These are phyloP conservation scores for Lagria hirta DNA, from an alignment of 2,888 invertebrate genomes.

Conservation along the genomic window DNA sequence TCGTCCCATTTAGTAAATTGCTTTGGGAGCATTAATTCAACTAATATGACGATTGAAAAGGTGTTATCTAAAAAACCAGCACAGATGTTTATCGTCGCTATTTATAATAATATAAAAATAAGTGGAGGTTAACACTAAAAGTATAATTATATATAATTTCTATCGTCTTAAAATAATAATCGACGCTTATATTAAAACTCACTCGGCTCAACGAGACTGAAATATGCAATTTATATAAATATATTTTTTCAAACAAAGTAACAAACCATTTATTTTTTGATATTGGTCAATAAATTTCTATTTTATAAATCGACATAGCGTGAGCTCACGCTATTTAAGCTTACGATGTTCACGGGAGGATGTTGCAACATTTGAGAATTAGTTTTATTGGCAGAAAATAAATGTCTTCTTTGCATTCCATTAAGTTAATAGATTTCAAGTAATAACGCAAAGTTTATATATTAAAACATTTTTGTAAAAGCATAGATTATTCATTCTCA, in stretches of 20 bases:
- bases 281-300: slow-evolving; percentile 26
- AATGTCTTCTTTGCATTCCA: slow-evolving; percentile 28
- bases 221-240: slow-evolving; percentile 7
- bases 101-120: slow-evolving; percentile 15
- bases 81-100: slow-evolving; percentile 31
- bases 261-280: slow-evolving; percentile 17
- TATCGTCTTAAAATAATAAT: slow-evolving; percentile 28
- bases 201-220: slow-evolving; percentile 2
- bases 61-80: slow-evolving; percentile 9
- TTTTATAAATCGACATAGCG: slow-evolving; percentile 29
- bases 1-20: slow-evolving; percentile 14
- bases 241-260: slow-evolving; percentile 4
- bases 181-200: slow-evolving; percentile 14
- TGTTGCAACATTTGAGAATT: slow-evolving; percentile 29
- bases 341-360: slow-evolving; percentile 27
- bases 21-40: slow-evolving; percentile 23
- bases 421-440: too few relatives aligned
- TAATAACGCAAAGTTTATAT: too few relatives aligned
- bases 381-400: slow-evolving; percentile 30
- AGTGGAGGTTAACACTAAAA: slow-evolving; percentile 28
- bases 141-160: slow-evolving; percentile 40
- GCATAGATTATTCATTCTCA: too few relatives aligned
- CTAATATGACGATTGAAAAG: slow-evolving; percentile 35
- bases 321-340: slow-evolving; percentile 26
- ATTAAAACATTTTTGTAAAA: too few relatives aligned